Evolutionary conservation across 2,797 vertebrate genomes (phyloP), one percentile per base, ranked within the genome.

Genomic region (Macrochelys suwanniensis): DNA sequence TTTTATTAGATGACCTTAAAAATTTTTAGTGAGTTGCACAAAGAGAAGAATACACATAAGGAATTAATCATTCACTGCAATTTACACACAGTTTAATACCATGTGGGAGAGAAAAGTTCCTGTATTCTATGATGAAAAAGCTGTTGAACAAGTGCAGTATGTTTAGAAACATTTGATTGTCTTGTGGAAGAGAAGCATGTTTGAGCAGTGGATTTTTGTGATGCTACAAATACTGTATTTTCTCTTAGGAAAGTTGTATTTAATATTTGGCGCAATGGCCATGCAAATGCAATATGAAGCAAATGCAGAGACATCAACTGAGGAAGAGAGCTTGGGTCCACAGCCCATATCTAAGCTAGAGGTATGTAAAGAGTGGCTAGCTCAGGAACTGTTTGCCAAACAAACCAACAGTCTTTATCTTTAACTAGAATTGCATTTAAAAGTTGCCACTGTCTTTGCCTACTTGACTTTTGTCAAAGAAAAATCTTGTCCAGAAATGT

Each of bases 271-370:
- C 5, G 42, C 87, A 23, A 99, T 99, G 99, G 99, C 99, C 1
- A 98, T 99, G 99, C 98, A 98, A 90, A 95, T 98, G 96, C 98
- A 98, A 68, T 96, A 98, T 1, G 99, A 99, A 51, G 96, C 97
- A 56, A 98, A 98, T 5, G 96, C 98, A n/a, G 99, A 99, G 78
- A 97, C 97, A 0, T 99, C 98, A 28, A 98, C 98, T 1, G 99
- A 99, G 88, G 99, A 99, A 26, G 99, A 99, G 89, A 99, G 95
- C 97, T 99, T 98, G 86, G 99, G 99, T 3, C 99, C 99, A 2
- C 99, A 99, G 95, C 99, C 98, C 12, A 95, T 99, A 56, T 97
- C 98, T 68, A 98, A 99, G 89, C 90, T 99, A 77, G 99, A 99
- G 99, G 99, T 98, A 96, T 89, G 94, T 89, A 5, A 25, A 78